A percentile compares a stretch with the other conserved stretches of the same genome.
These are phyloP conservation scores for Myotis lucifugus DNA, from an alignment of 2,113 vertebrate species.

Conservation along the genomic window DNA sequence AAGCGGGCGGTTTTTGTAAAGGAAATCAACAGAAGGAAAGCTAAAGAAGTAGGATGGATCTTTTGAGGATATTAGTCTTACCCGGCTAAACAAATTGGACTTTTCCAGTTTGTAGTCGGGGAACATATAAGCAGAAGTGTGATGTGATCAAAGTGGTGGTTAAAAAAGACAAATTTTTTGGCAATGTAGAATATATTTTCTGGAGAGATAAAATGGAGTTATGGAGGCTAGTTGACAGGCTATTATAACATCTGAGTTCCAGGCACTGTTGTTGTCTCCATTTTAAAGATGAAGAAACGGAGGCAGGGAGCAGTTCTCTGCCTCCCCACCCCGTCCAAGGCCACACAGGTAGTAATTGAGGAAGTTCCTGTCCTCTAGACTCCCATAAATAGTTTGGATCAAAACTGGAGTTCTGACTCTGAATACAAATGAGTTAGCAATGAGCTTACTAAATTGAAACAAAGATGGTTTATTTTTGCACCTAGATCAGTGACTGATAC, in stretches of 20 bases:
- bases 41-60: neutral
- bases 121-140: neutral
- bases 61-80: neutral
- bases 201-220: neutral
- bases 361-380: neutral
- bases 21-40: conserved; percentile 3
- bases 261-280: neutral
- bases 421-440: neutral
- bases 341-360: neutral
- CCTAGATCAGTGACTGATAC: neutral
- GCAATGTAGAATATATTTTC: neutral
- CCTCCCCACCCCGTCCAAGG: neutral
- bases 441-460: neutral
- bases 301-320: neutral
- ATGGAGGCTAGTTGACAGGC: neutral
- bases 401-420: neutral
- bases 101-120: neutral
- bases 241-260: neutral
- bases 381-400: neutral
- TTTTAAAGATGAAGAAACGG: neutral
- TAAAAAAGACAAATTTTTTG: neutral
- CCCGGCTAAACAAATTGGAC: neutral
- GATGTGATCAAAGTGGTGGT: neutral
- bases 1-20: neutral
- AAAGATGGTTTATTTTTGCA: neutral